Conservation (phyloP, 2,888 invertebrate genomes). For the Dichetophora obliterata region DNA sequence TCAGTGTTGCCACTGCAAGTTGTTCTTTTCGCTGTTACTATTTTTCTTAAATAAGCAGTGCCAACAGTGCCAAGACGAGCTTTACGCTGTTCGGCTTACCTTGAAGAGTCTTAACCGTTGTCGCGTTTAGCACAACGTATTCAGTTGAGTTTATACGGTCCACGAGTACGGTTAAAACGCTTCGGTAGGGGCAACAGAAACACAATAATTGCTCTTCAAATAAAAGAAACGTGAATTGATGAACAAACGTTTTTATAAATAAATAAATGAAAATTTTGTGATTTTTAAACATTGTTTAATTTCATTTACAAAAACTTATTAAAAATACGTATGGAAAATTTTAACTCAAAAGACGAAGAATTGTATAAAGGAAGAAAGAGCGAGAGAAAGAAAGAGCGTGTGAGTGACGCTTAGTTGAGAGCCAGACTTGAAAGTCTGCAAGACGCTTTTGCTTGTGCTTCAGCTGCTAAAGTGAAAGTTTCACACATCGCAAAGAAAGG, state of each 20-base stretch:
- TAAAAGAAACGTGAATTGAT: background rate
- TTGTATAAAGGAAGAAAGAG: background rate
- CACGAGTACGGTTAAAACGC: conserved; percentile 48
- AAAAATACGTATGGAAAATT: background rate
- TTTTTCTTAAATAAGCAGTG: no score
- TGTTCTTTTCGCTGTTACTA: background rate
- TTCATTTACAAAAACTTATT: background rate
- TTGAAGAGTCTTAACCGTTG: conserved; percentile 20
- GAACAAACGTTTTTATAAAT: no score
- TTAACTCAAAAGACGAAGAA: background rate
- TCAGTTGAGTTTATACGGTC: conserved; percentile 60
- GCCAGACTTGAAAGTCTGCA: background rate
- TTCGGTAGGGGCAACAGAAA: background rate
- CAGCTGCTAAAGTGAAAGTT: conserved; percentile 67
- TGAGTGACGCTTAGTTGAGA: background rate
- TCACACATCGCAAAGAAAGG: conserved; percentile 40
- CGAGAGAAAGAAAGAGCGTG: no score
- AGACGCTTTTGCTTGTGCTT: conserved; percentile 30
- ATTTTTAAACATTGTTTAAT: background rate
- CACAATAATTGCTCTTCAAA: background rate
- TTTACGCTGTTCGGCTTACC: background rate
- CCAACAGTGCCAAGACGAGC: background rate
- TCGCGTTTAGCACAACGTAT: conserved; percentile 50
- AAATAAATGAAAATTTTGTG: no score
- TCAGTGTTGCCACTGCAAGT: background rate